A percentile compares a stretch with the other conserved stretches of the same genome.
Evolutionary conservation across 2,888 invertebrate species (phyloP).

Genomic region (Conistra vaccinii): DNA sequence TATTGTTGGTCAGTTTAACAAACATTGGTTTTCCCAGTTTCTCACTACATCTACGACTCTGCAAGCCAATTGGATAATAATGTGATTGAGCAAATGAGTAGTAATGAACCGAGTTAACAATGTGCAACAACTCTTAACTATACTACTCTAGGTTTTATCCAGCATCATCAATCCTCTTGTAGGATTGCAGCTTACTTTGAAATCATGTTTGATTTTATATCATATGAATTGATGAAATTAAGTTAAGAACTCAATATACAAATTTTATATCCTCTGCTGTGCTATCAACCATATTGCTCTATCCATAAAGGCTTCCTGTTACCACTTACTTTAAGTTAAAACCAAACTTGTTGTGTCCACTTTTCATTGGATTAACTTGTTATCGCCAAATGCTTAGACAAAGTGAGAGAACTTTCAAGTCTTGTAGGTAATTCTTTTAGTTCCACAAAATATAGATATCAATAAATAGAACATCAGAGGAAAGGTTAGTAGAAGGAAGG

Average conservation of each 20-base stretch:
- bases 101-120: background rate
- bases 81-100: constrained; percentile 18
- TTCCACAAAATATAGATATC: background rate
- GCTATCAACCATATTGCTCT: background rate
- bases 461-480: background rate
- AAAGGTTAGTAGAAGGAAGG: background rate
- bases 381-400: background rate
- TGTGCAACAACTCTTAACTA: background rate
- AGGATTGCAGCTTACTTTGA: background rate
- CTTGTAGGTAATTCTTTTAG: background rate
- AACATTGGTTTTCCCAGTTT: background rate
- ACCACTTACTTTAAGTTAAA: background rate
- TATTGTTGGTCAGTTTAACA: background rate
- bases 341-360: background rate
- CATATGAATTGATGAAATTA: background rate
- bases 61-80: constrained; percentile 21
- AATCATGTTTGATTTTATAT: background rate
- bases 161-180: background rate
- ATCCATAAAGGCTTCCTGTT: background rate
- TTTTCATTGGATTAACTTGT: background rate
- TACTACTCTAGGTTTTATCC: background rate
- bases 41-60: background rate
- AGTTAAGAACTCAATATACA: background rate
- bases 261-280: background rate
- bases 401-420: background rate